phyloP scores from a whole-genome alignment of 2,797 vertebrate genomes.

The Acanthis flammea region DNA sequence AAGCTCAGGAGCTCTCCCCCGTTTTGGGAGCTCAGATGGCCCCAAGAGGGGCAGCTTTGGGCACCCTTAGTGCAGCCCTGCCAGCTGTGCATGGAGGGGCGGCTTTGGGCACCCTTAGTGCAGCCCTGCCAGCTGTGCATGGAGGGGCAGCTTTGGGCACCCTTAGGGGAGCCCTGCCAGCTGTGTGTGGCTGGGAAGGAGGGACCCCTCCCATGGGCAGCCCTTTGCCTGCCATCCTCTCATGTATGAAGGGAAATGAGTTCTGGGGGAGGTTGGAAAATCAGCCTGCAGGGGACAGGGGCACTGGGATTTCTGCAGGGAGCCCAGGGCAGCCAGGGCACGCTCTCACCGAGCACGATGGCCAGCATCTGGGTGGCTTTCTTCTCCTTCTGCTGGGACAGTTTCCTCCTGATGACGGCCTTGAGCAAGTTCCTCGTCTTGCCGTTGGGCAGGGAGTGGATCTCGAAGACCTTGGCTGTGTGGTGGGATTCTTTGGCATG shows the following conservation, averaged over 20 bases:
- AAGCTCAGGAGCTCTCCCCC: not conserved
- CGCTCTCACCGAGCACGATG: slow-evolving; percentile 91
- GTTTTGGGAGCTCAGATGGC: not conserved
- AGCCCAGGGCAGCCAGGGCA: not conserved
- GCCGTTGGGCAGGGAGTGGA: slow-evolving; percentile 91
- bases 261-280: not conserved
- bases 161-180: too few relatives aligned
- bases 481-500: slow-evolving; percentile 81
- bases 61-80: not conserved
- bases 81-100: not conserved
- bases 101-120: too few relatives aligned
- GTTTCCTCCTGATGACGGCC: slow-evolving; percentile 90
- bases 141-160: too few relatives aligned
- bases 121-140: too few relatives aligned
- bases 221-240: not conserved
- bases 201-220: not conserved
- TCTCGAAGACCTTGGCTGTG: slow-evolving; percentile 88
- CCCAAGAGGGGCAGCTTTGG: not conserved
- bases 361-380: slow-evolving; percentile 99
- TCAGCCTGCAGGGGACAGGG: fast-evolving
- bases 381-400: slow-evolving; percentile 98
- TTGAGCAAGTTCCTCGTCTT: slow-evolving; percentile 92
- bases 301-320: not conserved
- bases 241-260: fast-evolving
- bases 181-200: not conserved